These are phyloP conservation scores for Agriopis leucophaearia DNA, from an alignment of 2,888 invertebrate genomes.

Conservation along the genomic window DNA sequence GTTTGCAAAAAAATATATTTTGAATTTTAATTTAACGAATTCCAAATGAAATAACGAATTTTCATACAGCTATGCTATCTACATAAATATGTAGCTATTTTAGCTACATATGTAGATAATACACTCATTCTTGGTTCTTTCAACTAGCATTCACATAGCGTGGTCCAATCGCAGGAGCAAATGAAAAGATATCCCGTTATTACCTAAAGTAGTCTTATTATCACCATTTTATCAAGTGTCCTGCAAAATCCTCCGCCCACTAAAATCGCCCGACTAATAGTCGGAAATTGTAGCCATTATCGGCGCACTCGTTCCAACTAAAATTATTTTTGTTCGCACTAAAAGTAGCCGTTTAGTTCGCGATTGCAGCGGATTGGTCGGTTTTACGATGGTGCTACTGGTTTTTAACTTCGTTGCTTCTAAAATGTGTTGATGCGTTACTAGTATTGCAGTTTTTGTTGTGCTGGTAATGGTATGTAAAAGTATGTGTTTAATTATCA, in stretches of 20 bases:
- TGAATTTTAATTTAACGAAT: no score
- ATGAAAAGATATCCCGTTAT: constrained; percentile 46
- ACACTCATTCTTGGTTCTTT: neutral
- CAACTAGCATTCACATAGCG: constrained; percentile 4
- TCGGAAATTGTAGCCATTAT: constrained; percentile 85
- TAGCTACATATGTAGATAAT: no score
- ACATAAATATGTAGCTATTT: no score
- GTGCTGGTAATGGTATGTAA: neutral
- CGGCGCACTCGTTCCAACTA: constrained; percentile 81
- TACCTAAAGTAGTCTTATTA: constrained; percentile 70
- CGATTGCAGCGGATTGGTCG: constrained; percentile 65
- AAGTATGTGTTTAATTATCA: neutral
- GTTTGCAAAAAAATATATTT: no score
- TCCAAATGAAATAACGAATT: no score
- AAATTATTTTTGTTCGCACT: constrained; percentile 85
- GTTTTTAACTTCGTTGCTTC: constrained; percentile 50
- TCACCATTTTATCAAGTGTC: constrained; percentile 76
- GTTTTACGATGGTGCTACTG: constrained; percentile 53
- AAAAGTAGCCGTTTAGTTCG: constrained; percentile 80
- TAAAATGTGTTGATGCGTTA: constrained; percentile 9
- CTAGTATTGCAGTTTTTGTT: neutral
- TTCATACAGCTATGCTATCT: no score
- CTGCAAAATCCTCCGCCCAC: constrained; percentile 71
- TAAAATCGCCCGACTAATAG: constrained; percentile 71
- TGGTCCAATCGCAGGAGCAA: neutral